Evolutionary conservation across 1,140 invertebrate genomes (phyloP).

Genomic region (Lepeophtheirus salmonis): DNA sequence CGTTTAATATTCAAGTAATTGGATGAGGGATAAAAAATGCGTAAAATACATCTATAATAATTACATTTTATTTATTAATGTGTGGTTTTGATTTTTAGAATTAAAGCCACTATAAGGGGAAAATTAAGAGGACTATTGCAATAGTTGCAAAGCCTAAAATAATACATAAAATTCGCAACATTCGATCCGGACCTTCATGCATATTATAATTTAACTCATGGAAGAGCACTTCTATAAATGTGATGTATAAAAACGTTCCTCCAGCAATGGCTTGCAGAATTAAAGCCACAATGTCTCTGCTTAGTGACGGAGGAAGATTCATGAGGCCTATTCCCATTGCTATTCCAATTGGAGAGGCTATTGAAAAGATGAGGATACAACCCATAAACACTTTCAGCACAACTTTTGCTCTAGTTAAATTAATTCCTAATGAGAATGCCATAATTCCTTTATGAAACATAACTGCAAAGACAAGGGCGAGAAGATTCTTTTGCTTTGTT

Average conservation of each 20-base stretch:
- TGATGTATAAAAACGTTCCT: constrained; percentile 76
- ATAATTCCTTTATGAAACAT: constrained; percentile 41
- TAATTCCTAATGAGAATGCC: constrained; percentile 40
- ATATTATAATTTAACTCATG: constrained; percentile 40
- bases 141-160: no score
- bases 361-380: constrained; percentile 39
- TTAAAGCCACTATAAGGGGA: no score
- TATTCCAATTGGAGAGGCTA: constrained; percentile 49
- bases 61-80: no score
- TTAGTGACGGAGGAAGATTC: constrained; percentile 27
- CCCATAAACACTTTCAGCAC: constrained; percentile 33
- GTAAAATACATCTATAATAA: no score
- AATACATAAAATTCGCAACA: no score
- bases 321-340: constrained; percentile 36
- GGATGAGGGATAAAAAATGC: no score
- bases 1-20: no score
- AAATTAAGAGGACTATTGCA: no score
- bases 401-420: constrained; percentile 41
- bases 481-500: constrained; percentile 25
- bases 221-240: constrained; percentile 69
- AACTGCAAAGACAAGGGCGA: constrained; percentile 37
- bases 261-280: constrained; percentile 49
- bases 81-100: no score
- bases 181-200: no score
- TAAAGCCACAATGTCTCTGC: constrained; percentile 28